Evolutionary conservation across 92 coral and sea anemone genomes (phyloP).

Genomic region (Metridium senile): DNA sequence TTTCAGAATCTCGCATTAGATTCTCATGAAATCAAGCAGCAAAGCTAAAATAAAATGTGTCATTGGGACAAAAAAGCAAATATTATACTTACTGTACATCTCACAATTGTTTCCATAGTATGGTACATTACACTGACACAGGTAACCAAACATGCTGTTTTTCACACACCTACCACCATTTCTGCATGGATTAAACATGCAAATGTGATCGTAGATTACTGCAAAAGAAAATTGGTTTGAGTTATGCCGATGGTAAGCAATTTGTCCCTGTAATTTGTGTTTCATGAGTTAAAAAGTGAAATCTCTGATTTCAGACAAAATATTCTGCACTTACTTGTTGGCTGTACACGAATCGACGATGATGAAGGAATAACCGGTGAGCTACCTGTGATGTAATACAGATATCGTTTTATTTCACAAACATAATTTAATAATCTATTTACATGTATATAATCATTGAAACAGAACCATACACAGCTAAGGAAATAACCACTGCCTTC

Average conservation of each 20-base stretch:
- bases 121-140: background rate
- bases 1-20: no score
- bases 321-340: background rate
- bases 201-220: background rate
- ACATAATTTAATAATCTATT: background rate
- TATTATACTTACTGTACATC: background rate
- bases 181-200: background rate
- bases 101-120: constrained; percentile 4
- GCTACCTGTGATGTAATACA: background rate
- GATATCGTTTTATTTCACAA: background rate
- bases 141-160: background rate
- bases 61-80: no score
- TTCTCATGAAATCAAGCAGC: no score
- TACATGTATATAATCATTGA: no score
- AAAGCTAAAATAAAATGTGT: no score
- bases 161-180: background rate
- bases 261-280: no score
- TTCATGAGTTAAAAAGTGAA: no score
- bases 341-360: background rate
- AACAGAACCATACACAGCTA: no score
- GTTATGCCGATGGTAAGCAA: background rate
- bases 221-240: background rate
- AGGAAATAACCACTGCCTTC: no score
- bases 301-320: no score
- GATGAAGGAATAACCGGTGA: background rate